Conservation (phyloP, 2,113 vertebrate genomes). For the Stegostoma tigrinum region DNA sequence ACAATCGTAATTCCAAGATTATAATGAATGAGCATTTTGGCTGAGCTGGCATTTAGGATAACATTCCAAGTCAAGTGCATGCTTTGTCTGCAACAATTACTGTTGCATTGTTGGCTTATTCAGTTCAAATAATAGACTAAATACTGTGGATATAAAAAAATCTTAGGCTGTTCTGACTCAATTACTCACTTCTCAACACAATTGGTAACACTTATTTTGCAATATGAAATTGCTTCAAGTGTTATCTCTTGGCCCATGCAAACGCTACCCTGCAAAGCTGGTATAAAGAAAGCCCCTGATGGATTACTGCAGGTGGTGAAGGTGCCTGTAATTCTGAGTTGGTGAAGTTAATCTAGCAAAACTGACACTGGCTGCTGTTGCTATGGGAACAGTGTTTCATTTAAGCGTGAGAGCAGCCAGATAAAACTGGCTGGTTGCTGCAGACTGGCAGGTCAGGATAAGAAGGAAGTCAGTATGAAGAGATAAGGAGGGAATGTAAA, state of each 20-base stretch:
- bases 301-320: conserved; percentile 29
- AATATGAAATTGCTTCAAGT: conserved; percentile 32
- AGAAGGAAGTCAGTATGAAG: not conserved
- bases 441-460: conserved; percentile 10
- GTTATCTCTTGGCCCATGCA: conserved; percentile 27
- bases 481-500: not conserved
- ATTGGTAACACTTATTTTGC: conserved; percentile 21
- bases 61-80: not conserved
- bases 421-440: not conserved
- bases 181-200: conserved; percentile 32
- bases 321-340: conserved; percentile 7
- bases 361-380: not conserved
- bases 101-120: not conserved
- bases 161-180: conserved; percentile 19
- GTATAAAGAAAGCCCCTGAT: conserved; percentile 13
- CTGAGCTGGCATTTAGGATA: conserved; percentile 16
- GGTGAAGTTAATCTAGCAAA: conserved; percentile 34
- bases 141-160: not conserved
- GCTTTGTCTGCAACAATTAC: conserved; percentile 15
- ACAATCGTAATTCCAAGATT: conserved; percentile 25
- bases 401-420: not conserved
- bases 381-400: not conserved
- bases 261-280: not conserved
- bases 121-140: conserved; percentile 32
- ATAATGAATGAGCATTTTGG: not conserved